Conservation (phyloP, 2,113 vertebrate genomes). For the Myiopsitta monachus region DNA sequence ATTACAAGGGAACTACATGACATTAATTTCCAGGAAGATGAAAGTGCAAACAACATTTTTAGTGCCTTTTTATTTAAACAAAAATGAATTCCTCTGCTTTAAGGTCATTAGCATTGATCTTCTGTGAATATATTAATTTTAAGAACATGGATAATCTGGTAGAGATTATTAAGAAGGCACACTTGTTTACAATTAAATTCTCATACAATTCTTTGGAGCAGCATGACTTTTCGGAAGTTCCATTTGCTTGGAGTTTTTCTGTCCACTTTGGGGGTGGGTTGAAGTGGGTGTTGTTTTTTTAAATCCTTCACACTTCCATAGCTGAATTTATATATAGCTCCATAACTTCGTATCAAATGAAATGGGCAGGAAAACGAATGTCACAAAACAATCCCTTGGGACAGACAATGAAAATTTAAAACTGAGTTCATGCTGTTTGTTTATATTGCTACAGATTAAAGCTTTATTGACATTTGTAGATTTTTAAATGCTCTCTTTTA, state of each 20-base stretch:
- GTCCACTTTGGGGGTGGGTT: rapidly evolving
- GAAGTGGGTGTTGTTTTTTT: rapidly evolving
- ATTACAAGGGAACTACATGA: background rate
- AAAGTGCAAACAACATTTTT: background rate
- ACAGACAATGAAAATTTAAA: background rate
- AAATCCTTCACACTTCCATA: background rate
- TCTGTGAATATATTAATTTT: background rate
- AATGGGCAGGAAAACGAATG: background rate
- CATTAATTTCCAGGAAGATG: background rate
- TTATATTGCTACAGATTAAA: background rate
- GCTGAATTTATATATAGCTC: background rate
- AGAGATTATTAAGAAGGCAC: background rate
- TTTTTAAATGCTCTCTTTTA: background rate
- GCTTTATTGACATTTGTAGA: background rate
- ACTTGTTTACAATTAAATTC: background rate
- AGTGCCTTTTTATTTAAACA: background rate
- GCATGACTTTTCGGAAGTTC: background rate
- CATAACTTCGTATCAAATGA: background rate
- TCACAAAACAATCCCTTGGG: background rate
- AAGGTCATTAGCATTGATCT: background rate
- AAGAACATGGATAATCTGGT: background rate
- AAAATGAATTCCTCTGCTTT: background rate
- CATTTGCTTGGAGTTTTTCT: background rate
- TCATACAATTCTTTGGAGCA: background rate
- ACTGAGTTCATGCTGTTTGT: background rate